Evolutionary conservation across 37 sponge, comb jelly and placozoan genomes (phyloP).

Genomic region (Axinella damicornis): DNA sequence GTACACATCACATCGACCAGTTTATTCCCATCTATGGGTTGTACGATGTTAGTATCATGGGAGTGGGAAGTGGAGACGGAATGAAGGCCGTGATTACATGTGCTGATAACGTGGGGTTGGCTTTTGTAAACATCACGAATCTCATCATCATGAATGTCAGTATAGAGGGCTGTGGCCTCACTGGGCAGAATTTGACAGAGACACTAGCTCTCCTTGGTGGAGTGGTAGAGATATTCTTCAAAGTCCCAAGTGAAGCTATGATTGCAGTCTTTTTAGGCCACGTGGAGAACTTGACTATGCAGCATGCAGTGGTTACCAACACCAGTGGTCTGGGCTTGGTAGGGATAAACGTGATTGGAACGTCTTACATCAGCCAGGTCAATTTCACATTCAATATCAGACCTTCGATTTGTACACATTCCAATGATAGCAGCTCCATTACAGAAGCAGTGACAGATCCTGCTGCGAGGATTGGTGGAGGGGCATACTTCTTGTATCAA

Average conservation of each 20-base stretch:
- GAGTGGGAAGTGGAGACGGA: slow-evolving; percentile 1
- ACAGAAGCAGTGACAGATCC: not conserved
- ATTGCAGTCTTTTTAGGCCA: slow-evolving; percentile 19
- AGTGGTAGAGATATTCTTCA: not conserved
- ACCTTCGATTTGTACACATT: no score
- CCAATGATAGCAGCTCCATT: not conserved
- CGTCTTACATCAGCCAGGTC: not conserved
- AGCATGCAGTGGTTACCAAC: slow-evolving; percentile 21
- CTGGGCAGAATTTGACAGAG: slow-evolving; percentile 1
- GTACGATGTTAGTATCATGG: slow-evolving; percentile 19
- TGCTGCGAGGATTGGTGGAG: slow-evolving; percentile 30
- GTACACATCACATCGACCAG: slow-evolving; percentile 7
- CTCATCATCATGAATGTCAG: slow-evolving; percentile 8
- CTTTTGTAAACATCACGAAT: slow-evolving; percentile 21
- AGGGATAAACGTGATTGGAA: slow-evolving; percentile 47
- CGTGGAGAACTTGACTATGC: slow-evolving; percentile 3
- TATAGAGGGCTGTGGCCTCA: slow-evolving; percentile 42
- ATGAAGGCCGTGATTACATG: slow-evolving; percentile 29
- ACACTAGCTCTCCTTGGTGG: not conserved
- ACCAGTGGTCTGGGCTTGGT: slow-evolving; percentile 45
- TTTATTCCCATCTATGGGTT: not conserved
- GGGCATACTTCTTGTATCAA: slow-evolving; percentile 31
- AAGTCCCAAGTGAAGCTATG: not conserved
- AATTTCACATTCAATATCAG: slow-evolving; percentile 10
- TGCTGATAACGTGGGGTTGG: slow-evolving; percentile 21